These are phyloP conservation scores for Pedetes capensis DNA, from an alignment of 2,113 vertebrate genomes.

Conservation along the genomic window DNA sequence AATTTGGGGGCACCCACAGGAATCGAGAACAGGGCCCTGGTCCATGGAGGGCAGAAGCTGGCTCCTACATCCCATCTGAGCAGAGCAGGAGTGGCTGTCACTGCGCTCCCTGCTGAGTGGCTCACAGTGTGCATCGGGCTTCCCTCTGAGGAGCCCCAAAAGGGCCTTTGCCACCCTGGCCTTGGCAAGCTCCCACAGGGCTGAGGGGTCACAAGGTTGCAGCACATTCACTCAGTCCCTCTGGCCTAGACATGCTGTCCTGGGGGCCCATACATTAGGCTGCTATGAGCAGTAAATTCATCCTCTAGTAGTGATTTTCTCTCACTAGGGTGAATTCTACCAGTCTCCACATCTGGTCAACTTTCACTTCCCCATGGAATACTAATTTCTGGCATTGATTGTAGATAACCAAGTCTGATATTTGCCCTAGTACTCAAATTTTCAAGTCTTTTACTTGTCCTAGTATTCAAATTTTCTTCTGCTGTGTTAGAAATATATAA, in stretches of 20 bases:
- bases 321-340: too few species aligned
- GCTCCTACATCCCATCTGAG: not conserved
- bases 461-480: too few species aligned
- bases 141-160: not conserved
- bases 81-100: not conserved
- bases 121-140: not conserved
- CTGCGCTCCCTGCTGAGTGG: not conserved
- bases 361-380: too few species aligned
- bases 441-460: too few species aligned
- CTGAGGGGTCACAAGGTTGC: too few species aligned
- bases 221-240: accelerated
- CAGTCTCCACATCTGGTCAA: too few species aligned
- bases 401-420: too few species aligned
- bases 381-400: too few species aligned
- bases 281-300: not conserved
- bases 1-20: not conserved
- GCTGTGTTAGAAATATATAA: too few species aligned
- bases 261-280: accelerated
- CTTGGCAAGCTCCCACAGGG: not conserved
- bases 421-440: too few species aligned
- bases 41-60: not conserved
- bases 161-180: not conserved
- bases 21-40: not conserved
- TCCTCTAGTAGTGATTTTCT: not conserved
- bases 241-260: not conserved